These are phyloP conservation scores for Thysanoteuthis rhombus DNA, from an alignment of 2,888 invertebrate species.

Conservation along the genomic window DNA sequence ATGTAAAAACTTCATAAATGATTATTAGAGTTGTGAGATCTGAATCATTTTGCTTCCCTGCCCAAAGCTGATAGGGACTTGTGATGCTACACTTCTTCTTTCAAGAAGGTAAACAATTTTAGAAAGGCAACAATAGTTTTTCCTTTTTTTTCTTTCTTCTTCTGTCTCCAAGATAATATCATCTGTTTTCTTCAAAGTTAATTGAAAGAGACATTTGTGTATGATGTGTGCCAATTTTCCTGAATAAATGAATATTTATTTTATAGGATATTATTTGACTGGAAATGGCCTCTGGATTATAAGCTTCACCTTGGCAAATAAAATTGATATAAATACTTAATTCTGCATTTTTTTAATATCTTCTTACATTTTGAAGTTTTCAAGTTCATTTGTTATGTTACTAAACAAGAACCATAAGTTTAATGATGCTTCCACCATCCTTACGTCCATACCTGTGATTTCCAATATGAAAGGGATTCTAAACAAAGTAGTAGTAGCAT, in stretches of 20 bases:
- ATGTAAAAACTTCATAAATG: no score
- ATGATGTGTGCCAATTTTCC: neutral
- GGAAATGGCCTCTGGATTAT: neutral
- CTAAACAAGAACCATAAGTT: no score
- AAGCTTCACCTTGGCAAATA: neutral
- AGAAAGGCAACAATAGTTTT: neutral
- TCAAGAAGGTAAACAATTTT: neutral
- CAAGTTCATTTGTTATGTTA: neutral
- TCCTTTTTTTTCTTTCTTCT: neutral
- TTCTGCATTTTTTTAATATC: neutral
- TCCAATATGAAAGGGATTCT: no score
- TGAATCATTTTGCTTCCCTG: no score
- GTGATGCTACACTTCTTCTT: neutral
- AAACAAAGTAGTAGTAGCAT: no score
- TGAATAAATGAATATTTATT: constrained; percentile 12
- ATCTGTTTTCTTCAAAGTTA: neutral
- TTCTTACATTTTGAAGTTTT: neutral
- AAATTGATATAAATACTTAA: constrained; percentile 1
- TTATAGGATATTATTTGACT: neutral
- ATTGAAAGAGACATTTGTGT: constrained; percentile 12
- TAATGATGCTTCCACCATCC: no score
- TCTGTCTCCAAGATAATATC: neutral
- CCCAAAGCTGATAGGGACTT: no score
- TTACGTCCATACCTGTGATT: no score
- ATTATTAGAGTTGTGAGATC: no score